Conservation (phyloP, 2,113 vertebrate genomes). For the Todiramphus chloris region DNA sequence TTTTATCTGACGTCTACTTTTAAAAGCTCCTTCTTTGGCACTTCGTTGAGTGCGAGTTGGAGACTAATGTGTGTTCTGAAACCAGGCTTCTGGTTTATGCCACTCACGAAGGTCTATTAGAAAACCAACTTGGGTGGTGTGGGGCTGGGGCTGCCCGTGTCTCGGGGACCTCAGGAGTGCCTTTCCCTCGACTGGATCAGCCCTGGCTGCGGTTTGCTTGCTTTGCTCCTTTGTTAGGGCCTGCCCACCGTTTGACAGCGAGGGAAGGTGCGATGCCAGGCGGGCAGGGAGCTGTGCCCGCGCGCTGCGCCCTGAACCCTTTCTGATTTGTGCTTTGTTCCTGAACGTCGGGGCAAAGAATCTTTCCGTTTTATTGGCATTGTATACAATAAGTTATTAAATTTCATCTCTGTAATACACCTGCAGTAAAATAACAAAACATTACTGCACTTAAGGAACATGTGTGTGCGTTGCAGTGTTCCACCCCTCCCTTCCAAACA, state of each 20-base stretch:
- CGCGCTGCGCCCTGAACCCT: background rate
- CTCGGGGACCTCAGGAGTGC: background rate
- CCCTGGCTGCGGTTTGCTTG: too few relatives aligned
- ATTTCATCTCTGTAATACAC: constrained; percentile 71
- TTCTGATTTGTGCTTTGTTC: constrained; percentile 13
- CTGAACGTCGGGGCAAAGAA: constrained; percentile 46
- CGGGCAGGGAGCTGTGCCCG: background rate
- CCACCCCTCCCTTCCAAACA: constrained; percentile 70
- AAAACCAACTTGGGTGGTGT: background rate
- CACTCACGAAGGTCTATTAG: background rate
- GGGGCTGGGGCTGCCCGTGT: background rate
- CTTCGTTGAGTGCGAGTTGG: background rate
- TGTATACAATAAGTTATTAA: constrained; percentile 70
- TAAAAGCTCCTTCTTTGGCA: too few relatives aligned
- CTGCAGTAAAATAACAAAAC: constrained; percentile 76
- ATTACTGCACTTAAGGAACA: constrained; percentile 71
- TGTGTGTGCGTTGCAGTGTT: constrained; percentile 72
- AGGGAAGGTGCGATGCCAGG: background rate
- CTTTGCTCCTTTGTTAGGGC: background rate
- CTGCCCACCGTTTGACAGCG: background rate
- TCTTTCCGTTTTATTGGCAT: constrained; percentile 57
- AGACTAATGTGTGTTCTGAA: background rate
- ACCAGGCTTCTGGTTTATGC: background rate
- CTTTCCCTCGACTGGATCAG: too few relatives aligned
- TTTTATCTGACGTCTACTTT: background rate